Evolutionary conservation across 2,888 invertebrate genomes (phyloP), one percentile per base, ranked within the genome.

Genomic region (Timema cristinae): DNA sequence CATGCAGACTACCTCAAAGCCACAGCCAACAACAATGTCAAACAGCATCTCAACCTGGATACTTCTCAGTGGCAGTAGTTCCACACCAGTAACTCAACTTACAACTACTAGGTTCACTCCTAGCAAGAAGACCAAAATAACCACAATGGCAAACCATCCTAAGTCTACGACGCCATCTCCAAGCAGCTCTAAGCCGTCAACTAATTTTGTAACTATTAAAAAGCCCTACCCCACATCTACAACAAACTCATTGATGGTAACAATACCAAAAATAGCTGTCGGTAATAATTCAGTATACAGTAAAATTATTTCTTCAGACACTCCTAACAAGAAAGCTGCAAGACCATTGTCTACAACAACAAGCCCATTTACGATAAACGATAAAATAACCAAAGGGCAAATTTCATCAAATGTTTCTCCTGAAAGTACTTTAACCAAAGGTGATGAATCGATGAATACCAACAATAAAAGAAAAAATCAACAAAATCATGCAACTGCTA

Each of bases 21-120:
- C 69, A n/a, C 49, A 56, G 32, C 56, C 85, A 72, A 91, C 85
- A 67, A 86, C 86, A 48, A 86, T 86, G 70, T 74, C 77, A 0
- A 88, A 88, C 79, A 91, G 91, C 0, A 85, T 92, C 74, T 92
- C 91, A 0, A 92, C 92, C 0, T 92, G 92, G 92, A 89, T 92
- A 73, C 83, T 91, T 16, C 80, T 92, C 16, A 91, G 90, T 56
- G 85, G 86, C 9, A 77, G 76, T 32, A 76, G 77, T n/a, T 73
- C 77, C 15, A 76, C 77, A 7, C 32, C 32, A 32, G 32, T 32
- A 32, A 78, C 76, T 13, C 73, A 75, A 11, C 56, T 69, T 10
- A 11, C 70, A 0, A 47, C 54, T 10, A 51, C 47, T 13, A 32
- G 32, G 32, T 32, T 32, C 32, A 32, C 32, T 32, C 61, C 32